Percentiles rank a stretch among this genome's conserved stretches.
phyloP scores from a whole-genome alignment of 2,113 vertebrate species.

The Paradoxurus hermaphroditus region DNA sequence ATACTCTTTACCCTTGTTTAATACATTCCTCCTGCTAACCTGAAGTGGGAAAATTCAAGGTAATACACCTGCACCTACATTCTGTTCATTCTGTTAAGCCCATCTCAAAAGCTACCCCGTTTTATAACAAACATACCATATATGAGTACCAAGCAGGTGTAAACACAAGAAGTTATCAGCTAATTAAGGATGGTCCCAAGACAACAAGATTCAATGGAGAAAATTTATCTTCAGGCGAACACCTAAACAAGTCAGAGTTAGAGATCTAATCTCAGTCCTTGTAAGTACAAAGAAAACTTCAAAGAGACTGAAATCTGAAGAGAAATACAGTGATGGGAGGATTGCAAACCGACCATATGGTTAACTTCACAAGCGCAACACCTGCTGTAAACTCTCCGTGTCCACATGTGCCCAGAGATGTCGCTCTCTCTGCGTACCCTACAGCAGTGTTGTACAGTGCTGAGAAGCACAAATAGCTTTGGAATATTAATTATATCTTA shows the following conservation, averaged over 20 bases:
- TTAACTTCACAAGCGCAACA: not conserved
- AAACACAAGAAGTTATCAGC: not conserved
- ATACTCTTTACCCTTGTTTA: not conserved
- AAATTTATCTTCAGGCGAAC: not conserved
- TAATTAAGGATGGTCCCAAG: not conserved
- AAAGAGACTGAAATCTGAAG: not conserved
- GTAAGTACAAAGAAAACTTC: not conserved
- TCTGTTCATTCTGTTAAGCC: not conserved
- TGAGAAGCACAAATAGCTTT: not conserved
- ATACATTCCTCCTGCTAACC: not conserved
- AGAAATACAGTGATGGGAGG: not conserved
- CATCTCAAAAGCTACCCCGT: not conserved
- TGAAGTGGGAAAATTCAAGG: not conserved
- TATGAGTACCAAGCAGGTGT: not conserved
- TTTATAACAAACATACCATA: not conserved
- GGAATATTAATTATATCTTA: not conserved
- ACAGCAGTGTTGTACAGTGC: not conserved
- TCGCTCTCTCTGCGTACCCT: not conserved
- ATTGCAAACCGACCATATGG: fast-evolving
- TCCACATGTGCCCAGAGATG: not conserved
- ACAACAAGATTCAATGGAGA: constrained; percentile 7
- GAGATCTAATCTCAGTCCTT: not conserved
- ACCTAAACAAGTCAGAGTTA: not conserved
- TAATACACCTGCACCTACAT: not conserved
- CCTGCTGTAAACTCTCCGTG: not conserved